Evolutionary conservation across 2,888 invertebrate genomes (phyloP).

Genomic region (Hemicrepidius hirtus): DNA sequence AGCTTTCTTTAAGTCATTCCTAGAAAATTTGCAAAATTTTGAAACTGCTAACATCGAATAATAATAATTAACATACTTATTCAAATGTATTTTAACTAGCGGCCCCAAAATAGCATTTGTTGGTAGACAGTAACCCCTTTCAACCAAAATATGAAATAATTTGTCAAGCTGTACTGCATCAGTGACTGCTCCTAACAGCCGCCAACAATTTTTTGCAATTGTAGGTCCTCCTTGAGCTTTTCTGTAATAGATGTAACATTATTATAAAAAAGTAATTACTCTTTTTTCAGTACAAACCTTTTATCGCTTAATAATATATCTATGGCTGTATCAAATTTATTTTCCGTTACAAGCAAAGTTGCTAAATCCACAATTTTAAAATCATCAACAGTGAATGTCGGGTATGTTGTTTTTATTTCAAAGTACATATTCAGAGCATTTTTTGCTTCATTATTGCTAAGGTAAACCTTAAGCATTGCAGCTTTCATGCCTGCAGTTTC

Average conservation of each 20-base stretch:
- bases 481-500: conserved; percentile 81
- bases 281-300: conserved; percentile 65
- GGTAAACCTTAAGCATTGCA: conserved; percentile 77
- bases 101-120: conserved; percentile 78
- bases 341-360: conserved; percentile 74
- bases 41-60: not conserved
- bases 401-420: conserved; percentile 73
- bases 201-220: conserved; percentile 77
- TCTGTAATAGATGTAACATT: conserved; percentile 59
- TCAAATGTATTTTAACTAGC: conserved; percentile 76
- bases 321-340: conserved; percentile 71
- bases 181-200: conserved; percentile 75
- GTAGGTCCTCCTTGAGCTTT: conserved; percentile 70
- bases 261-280: not conserved
- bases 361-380: conserved; percentile 81
- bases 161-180: conserved; percentile 70
- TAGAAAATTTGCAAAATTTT: conserved; percentile 59
- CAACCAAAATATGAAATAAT: conserved; percentile 74
- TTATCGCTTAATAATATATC: conserved; percentile 74
- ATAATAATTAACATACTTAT: conserved; percentile 69
- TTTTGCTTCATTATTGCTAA: conserved; percentile 75
- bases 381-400: conserved; percentile 78
- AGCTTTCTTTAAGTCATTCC: conserved; percentile 73
- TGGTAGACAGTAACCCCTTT: conserved; percentile 75
- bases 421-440: conserved; percentile 74